phyloP scores from a whole-genome alignment of 2,888 invertebrate genomes.

The Carabus problematicus region DNA sequence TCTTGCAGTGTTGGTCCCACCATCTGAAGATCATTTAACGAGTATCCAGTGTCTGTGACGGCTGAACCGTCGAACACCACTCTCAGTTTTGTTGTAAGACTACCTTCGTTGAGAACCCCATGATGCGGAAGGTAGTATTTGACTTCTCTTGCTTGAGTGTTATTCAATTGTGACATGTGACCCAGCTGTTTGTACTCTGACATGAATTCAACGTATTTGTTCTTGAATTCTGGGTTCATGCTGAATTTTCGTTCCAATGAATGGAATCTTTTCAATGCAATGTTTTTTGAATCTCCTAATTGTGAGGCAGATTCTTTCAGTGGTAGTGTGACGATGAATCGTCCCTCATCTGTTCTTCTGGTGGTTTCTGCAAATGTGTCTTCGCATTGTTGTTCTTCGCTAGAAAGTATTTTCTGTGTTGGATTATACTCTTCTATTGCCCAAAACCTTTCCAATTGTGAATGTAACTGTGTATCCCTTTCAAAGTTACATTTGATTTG shows the following conservation, averaged over 20 bases:
- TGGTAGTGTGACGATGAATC: slow-evolving; percentile 28
- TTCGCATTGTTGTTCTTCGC: too few species aligned
- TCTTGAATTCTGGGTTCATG: background rate
- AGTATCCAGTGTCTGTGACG: background rate
- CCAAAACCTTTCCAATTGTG: too few species aligned
- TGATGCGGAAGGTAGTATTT: slow-evolving; percentile 7
- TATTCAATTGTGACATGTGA: background rate
- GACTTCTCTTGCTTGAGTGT: too few species aligned
- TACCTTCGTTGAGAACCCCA: background rate
- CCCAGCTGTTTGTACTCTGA: background rate
- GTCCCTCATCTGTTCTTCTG: background rate
- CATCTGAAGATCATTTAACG: background rate
- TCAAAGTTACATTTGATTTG: too few species aligned
- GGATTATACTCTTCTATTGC: too few species aligned
- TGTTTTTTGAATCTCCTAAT: slow-evolving; percentile 13
- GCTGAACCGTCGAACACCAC: slow-evolving; percentile 1
- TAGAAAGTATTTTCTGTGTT: too few species aligned
- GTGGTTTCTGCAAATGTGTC: too few species aligned
- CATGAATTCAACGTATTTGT: background rate
- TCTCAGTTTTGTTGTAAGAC: slow-evolving; percentile 5
- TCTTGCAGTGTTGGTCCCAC: background rate
- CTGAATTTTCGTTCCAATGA: background rate
- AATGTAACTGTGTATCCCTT: too few species aligned
- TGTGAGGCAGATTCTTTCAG: background rate
- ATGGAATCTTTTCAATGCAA: slow-evolving; percentile 2